A percentile compares a stretch with the other conserved stretches of the same genome.
Conservation (phyloP, 2,888 invertebrate species). For the Yponomeuta sedellus region DNA sequence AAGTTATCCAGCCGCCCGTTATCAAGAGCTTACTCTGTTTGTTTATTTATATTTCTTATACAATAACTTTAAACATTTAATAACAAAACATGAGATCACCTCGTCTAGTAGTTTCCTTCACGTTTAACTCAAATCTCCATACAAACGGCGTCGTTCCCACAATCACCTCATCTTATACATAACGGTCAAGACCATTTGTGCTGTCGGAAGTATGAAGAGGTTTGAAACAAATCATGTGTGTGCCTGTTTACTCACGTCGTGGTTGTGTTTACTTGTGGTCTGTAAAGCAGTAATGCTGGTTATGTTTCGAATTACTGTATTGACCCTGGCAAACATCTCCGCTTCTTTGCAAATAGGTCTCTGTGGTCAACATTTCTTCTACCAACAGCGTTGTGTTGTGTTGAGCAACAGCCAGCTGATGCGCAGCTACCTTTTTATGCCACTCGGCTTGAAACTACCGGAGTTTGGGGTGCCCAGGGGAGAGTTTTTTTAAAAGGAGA, state of each 20-base stretch:
- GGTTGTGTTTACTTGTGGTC: neutral
- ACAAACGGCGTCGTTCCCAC: neutral
- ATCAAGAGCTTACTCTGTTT: too few species aligned
- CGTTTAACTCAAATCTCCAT: neutral
- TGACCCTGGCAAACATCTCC: neutral
- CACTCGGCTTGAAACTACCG: too few species aligned
- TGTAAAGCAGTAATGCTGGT: neutral
- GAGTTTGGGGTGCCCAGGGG: too few species aligned
- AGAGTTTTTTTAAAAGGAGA: too few species aligned
- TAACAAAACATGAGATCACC: neutral
- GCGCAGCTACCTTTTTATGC: too few species aligned
- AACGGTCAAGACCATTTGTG: neutral
- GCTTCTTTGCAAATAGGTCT: neutral
- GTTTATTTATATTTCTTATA: too few species aligned
- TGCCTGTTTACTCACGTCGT: neutral
- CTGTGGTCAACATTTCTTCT: neutral
- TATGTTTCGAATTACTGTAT: neutral
- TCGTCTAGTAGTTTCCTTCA: neutral
- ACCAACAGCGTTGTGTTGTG: too few species aligned
- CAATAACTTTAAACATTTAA: too few species aligned
- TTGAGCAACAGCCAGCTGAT: too few species aligned
- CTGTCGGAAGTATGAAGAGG: neutral
- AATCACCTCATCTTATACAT: neutral
- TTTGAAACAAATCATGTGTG: neutral
- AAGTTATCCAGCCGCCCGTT: too few species aligned